phyloP scores from a whole-genome alignment of 2,797 vertebrate genomes.

The Nyctalus aviator region DNA sequence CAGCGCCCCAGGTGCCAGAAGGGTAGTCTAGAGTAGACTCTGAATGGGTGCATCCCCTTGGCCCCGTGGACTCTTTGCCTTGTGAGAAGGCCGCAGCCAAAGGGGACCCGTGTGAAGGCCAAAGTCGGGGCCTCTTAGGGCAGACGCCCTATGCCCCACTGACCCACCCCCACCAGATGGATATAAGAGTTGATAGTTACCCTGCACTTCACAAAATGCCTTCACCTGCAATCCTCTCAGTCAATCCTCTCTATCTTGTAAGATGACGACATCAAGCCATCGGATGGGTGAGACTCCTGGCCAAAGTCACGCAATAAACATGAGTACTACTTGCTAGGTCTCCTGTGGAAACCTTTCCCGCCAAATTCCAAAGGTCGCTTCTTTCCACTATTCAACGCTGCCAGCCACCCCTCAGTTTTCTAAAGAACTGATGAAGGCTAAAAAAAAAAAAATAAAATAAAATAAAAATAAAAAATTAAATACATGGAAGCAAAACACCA shows the following conservation, averaged over 20 bases:
- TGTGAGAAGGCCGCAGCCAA: neutral
- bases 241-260: neutral
- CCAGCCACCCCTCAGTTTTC: neutral
- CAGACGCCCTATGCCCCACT: neutral
- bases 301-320: neutral
- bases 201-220: neutral
- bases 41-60: neutral
- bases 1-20: neutral
- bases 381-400: neutral
- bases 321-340: neutral
- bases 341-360: neutral
- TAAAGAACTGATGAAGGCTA: neutral
- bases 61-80: neutral
- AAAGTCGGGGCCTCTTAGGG: neutral
- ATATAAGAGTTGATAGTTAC: neutral
- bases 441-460: neutral
- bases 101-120: neutral
- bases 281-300: neutral
- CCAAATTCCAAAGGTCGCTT: neutral
- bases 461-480: neutral
- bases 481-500: conserved; percentile 24
- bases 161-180: neutral
- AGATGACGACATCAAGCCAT: neutral
- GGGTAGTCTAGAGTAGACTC: neutral
- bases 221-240: neutral